These are phyloP conservation scores for Myiozetetes cayanensis DNA, from an alignment of 2,113 vertebrate species.

Conservation along the genomic window DNA sequence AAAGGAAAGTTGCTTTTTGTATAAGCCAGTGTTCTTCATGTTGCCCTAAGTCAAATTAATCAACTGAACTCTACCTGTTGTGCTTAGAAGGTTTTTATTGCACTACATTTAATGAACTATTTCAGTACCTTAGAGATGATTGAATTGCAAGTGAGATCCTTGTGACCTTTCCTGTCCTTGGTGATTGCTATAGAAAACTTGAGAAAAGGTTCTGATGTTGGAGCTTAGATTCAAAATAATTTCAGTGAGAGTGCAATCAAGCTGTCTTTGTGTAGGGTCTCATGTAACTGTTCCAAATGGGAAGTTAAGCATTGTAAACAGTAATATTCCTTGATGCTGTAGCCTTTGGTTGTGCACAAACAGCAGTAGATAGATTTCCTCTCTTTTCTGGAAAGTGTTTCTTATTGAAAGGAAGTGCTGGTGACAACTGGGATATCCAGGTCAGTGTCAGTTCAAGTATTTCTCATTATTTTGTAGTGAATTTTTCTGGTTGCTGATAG, in stretches of 20 bases:
- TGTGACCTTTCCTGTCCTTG: neutral
- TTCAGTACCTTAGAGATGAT: neutral
- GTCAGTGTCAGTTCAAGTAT: conserved; percentile 13
- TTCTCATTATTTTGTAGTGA: neutral
- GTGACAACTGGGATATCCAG: neutral
- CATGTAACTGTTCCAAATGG: neutral
- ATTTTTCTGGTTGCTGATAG: neutral
- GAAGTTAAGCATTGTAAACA: neutral
- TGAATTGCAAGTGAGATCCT: neutral
- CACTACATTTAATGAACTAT: neutral
- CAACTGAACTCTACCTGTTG: neutral
- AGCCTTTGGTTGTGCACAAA: neutral
- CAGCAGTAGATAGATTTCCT: neutral
- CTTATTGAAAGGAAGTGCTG: neutral
- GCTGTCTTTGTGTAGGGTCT: neutral
- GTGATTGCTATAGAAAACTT: neutral
- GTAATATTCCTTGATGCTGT: neutral
- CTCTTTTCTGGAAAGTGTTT: neutral
- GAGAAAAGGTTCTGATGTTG: neutral
- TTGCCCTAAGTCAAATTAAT: neutral
- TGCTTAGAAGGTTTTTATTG: neutral
- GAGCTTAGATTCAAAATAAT: neutral
- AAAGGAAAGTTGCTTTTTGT: neutral
- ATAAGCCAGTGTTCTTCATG: neutral
- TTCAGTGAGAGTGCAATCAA: neutral